Conservation (phyloP, 2,113 vertebrate species). For the Calyptomena viridis region DNA sequence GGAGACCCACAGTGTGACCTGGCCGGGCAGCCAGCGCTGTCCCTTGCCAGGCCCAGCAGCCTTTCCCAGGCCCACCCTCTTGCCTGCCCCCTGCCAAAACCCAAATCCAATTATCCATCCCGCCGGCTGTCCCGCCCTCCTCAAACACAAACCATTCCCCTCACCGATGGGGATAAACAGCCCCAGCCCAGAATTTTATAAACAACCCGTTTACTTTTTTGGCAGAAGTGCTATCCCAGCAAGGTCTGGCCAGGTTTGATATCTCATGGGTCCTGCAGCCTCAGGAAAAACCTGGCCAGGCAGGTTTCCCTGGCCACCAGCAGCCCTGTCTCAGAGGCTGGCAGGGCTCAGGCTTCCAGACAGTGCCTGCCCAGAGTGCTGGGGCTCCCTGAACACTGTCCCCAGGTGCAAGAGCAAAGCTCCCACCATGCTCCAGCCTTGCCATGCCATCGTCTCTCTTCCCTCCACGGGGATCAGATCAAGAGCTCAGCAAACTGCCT, state of each 20-base stretch:
- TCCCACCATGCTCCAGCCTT: fast-evolving
- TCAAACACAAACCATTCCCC: slow-evolving; percentile 37
- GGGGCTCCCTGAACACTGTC: background rate
- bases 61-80: slow-evolving; percentile 61
- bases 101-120: slow-evolving; percentile 37
- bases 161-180: background rate
- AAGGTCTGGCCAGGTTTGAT: background rate
- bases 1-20: background rate
- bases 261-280: background rate
- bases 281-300: background rate
- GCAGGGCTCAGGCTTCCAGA: background rate
- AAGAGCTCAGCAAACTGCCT: background rate
- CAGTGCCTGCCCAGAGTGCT: fast-evolving
- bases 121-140: slow-evolving; percentile 35
- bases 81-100: slow-evolving; percentile 43
- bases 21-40: fast-evolving
- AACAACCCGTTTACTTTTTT: background rate
- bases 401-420: background rate
- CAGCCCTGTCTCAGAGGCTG: background rate
- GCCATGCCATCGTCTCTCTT: background rate
- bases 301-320: background rate
- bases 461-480: background rate
- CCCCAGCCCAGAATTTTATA: background rate
- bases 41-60: background rate
- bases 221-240: background rate